Evolutionary conservation across 2,797 vertebrate genomes (phyloP).

Genomic region (Peromyscus attwateri): DNA sequence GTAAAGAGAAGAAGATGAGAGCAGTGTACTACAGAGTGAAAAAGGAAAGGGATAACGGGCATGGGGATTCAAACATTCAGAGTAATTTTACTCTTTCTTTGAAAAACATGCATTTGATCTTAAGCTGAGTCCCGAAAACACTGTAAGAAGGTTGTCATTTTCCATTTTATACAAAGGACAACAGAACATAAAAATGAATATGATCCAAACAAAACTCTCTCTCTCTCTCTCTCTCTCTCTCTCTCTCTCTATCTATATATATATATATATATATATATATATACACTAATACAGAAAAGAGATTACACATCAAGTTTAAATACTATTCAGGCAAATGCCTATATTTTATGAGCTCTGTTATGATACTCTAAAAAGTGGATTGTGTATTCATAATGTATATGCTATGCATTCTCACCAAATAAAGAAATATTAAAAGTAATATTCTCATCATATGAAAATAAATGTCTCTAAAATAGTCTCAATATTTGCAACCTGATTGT

Average conservation of each 20-base stretch:
- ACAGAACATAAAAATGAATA: not conserved
- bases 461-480: not conserved
- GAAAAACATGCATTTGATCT: not conserved
- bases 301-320: not conserved
- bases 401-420: not conserved
- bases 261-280: not conserved
- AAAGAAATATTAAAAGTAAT: constrained; percentile 6
- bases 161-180: not conserved
- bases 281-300: not conserved
- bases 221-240: too few species aligned
- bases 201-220: not conserved
- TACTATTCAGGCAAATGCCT: not conserved
- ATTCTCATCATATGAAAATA: not conserved
- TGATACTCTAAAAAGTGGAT: not conserved
- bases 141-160: not conserved
- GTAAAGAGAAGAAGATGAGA: not conserved
- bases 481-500: not conserved
- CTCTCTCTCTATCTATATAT: too few species aligned
- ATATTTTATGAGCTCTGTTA: not conserved
- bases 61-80: not conserved
- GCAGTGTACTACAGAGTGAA: not conserved
- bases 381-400: not conserved
- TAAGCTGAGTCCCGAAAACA: not conserved
- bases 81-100: not conserved
- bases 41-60: not conserved